Conservation (phyloP, 2,797 vertebrate species). For the Hylomyscus alleni region DNA sequence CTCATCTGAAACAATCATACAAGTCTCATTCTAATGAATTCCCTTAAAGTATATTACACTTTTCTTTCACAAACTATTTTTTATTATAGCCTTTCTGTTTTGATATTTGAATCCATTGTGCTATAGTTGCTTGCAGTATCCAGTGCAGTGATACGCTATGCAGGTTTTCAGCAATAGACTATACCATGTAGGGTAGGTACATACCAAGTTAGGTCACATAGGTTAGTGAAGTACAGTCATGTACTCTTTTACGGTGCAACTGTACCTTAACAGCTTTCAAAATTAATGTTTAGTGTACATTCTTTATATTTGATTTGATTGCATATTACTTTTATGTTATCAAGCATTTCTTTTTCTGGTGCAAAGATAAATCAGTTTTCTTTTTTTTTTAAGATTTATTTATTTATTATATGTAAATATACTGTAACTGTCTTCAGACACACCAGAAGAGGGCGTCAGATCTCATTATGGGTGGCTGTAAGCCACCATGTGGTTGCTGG, state of each 20-base stretch:
- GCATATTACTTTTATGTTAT: background rate
- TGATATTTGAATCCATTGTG: background rate
- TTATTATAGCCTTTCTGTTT: background rate
- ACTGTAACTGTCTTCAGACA: no score
- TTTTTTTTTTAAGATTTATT: no score
- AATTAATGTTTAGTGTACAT: background rate
- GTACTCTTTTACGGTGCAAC: background rate
- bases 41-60: no score
- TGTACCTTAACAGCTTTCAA: background rate
- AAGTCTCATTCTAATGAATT: background rate
- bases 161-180: background rate
- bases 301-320: background rate
- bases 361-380: background rate
- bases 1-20: background rate
- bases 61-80: background rate
- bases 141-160: background rate
- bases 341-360: background rate
- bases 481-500: no score
- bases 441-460: no score
- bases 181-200: accelerated
- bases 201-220: background rate
- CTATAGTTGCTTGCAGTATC: background rate
- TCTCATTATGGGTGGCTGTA: no score
- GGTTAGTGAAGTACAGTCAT: background rate
- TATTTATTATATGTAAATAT: no score